Evolutionary conservation across 2,888 invertebrate species (phyloP), one percentile per base, ranked within the genome.

Genomic region (Philonicus albiceps): DNA sequence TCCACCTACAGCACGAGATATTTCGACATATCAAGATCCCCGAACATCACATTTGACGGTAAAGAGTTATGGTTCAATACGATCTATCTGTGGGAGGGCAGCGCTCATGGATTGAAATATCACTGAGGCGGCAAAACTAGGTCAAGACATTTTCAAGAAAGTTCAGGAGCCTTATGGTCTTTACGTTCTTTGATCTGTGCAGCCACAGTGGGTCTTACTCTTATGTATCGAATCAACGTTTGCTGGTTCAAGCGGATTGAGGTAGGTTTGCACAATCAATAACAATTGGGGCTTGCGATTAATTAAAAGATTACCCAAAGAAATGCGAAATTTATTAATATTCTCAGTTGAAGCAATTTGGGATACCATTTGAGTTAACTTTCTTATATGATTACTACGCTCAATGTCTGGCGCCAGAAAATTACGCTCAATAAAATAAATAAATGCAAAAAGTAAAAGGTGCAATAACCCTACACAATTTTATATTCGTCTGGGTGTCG

Each of bases 11-110:
- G 53, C 53, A 53, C 34, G 55, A 81, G 19, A 37, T 64, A 31
- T 55, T 81, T 81, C 81, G 64, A 64, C 81, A 81, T 81, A 81
- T 81, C 81, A 81, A 81, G 81, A 81, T 81, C 55, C 34, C 34
- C 34, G 81, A 81, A 37, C 55, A 81, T 81, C 64, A 34, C 55
- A 55, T 64, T 81, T 81, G 81, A 64, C 81, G 55, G 53, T 19
- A 55, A 81, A 81, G 64, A 81, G 31, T 81, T 64, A 64, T 81
- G 34, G 81, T 81, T 81, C 64, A 55, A 81, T 81, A 81, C 22
- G 34, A 34, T 30, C 81, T 22, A n/a, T 55, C 81, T 81, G 31
- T 81, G 81, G 81, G 81, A 81, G 64, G 37, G 64, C 64, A 81
- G 7, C 11, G 64, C 11, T 64, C 22, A 11, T 81, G 19, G 81